Conservation (phyloP, 2,797 vertebrate species). For the Champsocephalus gunnari region DNA sequence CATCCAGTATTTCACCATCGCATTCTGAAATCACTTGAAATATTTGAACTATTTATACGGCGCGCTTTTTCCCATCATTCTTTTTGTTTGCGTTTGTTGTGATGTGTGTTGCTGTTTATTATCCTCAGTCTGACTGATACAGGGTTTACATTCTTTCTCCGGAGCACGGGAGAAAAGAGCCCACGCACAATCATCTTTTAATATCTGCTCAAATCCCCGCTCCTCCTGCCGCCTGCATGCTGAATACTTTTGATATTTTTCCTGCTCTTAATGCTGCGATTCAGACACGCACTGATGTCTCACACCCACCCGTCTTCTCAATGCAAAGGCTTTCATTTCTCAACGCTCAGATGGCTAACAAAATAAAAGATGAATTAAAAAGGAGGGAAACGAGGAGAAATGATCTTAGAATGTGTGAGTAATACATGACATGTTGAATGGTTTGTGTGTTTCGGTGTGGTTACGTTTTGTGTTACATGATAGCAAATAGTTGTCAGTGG, state of each 20-base stretch:
- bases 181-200: conserved; percentile 86
- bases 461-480: conserved; percentile 47
- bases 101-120: conserved; percentile 78
- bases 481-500: conserved; percentile 48
- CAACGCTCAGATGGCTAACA: conserved; percentile 61
- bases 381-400: conserved; percentile 20
- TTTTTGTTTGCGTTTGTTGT: conserved; percentile 76
- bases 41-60: conserved; percentile 83
- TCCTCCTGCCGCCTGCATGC: conserved; percentile 66
- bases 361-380: conserved; percentile 62
- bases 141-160: conserved; percentile 80
- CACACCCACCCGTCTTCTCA: conserved; percentile 82
- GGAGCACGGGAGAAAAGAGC: conserved; percentile 74
- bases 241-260: conserved; percentile 68
- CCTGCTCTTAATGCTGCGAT: conserved; percentile 69
- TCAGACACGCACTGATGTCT: conserved; percentile 62
- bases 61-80: conserved; percentile 52
- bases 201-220: conserved; percentile 82
- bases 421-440: conserved; percentile 47
- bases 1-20: conserved; percentile 80
- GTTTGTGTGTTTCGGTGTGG: conserved; percentile 45
- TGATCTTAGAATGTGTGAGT: conserved; percentile 55
- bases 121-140: conserved; percentile 81
- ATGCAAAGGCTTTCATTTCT: conserved; percentile 68
- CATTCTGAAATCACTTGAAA: conserved; percentile 82